Evolutionary conservation across 1,140 invertebrate genomes (phyloP).

Genomic region (Limonius californicus): DNA sequence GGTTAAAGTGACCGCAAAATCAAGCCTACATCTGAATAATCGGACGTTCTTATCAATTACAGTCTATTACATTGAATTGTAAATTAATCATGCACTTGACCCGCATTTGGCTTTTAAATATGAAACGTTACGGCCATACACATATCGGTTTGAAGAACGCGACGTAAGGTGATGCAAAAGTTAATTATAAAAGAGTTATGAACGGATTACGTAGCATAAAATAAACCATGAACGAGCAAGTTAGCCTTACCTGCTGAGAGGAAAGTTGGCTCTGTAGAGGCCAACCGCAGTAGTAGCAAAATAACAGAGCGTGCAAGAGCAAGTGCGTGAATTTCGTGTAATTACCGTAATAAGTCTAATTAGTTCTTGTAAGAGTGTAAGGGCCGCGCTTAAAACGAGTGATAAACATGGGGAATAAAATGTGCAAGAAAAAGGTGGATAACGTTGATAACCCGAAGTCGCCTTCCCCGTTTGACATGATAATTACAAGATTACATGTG

Average conservation of each 20-base stretch:
- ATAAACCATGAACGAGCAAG: background rate
- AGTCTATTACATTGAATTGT: too few relatives aligned
- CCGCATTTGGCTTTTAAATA: too few relatives aligned
- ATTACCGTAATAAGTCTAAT: background rate
- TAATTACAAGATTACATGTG: background rate
- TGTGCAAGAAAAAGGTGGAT: conserved; percentile 3
- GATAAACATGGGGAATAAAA: background rate
- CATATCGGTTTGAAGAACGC: too few relatives aligned
- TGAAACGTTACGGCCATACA: too few relatives aligned
- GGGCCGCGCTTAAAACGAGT: too few relatives aligned
- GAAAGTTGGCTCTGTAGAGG: background rate
- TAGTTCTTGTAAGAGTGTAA: background rate
- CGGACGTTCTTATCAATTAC: too few relatives aligned
- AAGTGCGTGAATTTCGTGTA: background rate
- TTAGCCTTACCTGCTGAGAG: background rate
- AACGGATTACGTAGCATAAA: background rate
- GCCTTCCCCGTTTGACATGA: background rate
- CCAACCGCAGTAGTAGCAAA: background rate
- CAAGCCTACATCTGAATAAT: too few relatives aligned
- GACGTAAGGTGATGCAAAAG: too few relatives aligned
- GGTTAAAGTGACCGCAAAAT: too few relatives aligned
- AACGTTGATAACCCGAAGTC: background rate
- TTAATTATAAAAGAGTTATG: too few relatives aligned
- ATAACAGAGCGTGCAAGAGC: conserved; percentile 1
- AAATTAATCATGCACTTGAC: too few relatives aligned